phyloP scores from a whole-genome alignment of 1,140 invertebrate species.

The Zaprionus inermis region DNA sequence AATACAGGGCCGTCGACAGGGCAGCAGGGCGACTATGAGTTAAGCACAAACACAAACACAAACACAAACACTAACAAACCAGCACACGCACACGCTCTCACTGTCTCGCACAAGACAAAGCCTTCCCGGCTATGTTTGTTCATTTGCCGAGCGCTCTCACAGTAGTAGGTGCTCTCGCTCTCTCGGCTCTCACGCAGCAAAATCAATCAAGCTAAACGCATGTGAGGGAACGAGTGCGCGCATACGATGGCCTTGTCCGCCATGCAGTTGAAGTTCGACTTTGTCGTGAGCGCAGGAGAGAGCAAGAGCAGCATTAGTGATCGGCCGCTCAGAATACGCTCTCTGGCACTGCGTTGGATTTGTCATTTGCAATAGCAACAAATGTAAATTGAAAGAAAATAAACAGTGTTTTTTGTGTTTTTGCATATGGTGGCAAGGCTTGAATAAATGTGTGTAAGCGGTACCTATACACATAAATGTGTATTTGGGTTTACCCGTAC shows the following conservation, averaged over 20 bases:
- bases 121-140: constrained; percentile 26
- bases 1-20: constrained; percentile 2
- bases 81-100: neutral
- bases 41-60: neutral
- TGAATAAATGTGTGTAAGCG: neutral
- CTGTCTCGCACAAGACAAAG: neutral
- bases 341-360: neutral
- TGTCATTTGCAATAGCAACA: neutral
- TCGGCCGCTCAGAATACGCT: neutral
- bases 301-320: neutral
- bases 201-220: constrained; percentile 12
- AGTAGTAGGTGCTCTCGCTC: neutral
- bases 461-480: neutral
- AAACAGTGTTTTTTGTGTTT: neutral
- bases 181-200: constrained; percentile 16
- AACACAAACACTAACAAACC: neutral
- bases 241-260: neutral
- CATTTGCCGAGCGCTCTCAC: neutral
- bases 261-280: neutral
- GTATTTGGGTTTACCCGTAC: neutral
- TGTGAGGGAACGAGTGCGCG: constrained; percentile 4
- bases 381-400: neutral
- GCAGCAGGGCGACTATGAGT: constrained; percentile 2
- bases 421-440: neutral
- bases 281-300: constrained; percentile 5